Percentiles rank a stretch among this genome's conserved stretches.
Conservation (phyloP, 2,888 invertebrate species). For the Drosophila antonietae region DNA sequence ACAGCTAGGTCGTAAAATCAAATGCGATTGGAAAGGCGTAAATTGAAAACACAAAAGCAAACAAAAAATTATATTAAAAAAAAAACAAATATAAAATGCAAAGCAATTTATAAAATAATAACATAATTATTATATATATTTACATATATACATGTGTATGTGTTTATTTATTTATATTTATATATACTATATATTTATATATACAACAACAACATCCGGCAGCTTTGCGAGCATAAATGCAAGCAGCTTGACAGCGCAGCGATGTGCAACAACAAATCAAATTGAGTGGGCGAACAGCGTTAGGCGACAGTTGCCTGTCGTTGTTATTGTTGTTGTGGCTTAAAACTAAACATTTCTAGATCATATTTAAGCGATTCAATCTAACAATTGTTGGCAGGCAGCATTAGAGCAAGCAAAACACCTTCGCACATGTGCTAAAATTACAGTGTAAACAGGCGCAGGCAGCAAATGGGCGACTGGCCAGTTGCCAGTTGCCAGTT, state of each 20-base stretch:
- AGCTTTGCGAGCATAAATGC: constrained; percentile 63
- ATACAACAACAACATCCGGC: constrained; percentile 66
- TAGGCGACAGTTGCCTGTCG: constrained; percentile 56
- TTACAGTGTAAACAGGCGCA: constrained; percentile 67
- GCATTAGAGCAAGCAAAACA: constrained; percentile 57
- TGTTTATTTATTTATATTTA: constrained; percentile 11
- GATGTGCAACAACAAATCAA: constrained; percentile 56
- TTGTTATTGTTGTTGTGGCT: constrained; percentile 23
- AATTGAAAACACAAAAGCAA: constrained; percentile 50
- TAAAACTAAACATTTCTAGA: constrained; percentile 72
- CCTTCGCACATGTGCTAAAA: constrained; percentile 82
- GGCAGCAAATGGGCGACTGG: constrained; percentile 48
- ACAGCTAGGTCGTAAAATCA: constrained; percentile 51
- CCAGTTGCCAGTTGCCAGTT: constrained; percentile 43
- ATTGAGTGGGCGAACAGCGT: constrained; percentile 67
- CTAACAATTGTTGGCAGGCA: constrained; percentile 65
- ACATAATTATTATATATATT: constrained; percentile 30
- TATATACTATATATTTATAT: constrained; percentile 20
- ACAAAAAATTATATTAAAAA: not conserved
- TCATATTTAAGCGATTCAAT: constrained; percentile 78
- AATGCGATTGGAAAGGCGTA: constrained; percentile 62
- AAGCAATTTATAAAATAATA: constrained; percentile 24
- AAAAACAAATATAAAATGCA: constrained; percentile 10
- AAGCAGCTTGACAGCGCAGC: constrained; percentile 60
- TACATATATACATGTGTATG: not conserved